Evolutionary conservation across 2,113 vertebrate species (phyloP).

Genomic region (Cyanoliseus patagonus): DNA sequence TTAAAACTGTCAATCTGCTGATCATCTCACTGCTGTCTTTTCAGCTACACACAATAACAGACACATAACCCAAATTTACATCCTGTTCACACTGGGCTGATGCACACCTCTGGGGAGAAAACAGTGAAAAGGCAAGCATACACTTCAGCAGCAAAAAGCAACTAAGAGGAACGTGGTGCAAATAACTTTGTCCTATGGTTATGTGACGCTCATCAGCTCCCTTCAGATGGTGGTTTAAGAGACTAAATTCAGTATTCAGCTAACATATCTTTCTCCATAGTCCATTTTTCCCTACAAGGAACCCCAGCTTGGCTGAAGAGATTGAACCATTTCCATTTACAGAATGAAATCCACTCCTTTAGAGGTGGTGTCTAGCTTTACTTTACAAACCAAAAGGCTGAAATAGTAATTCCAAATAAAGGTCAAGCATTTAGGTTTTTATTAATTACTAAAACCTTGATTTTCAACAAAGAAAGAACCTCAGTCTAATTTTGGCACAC

Average conservation of each 20-base stretch:
- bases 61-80: not conserved
- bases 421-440: not conserved
- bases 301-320: not conserved
- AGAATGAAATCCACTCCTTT: not conserved
- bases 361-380: not conserved
- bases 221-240: not conserved
- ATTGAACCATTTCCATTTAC: not conserved
- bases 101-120: not conserved
- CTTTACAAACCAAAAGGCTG: not conserved
- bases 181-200: not conserved
- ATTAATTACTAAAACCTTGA: not conserved
- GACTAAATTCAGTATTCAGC: not conserved
- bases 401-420: not conserved
- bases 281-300: not conserved
- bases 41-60: not conserved
- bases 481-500: not conserved
- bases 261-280: not conserved
- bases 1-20: not conserved
- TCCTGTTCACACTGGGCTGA: not conserved
- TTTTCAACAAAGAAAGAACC: not conserved
- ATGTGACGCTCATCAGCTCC: not conserved
- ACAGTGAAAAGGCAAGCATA: not conserved
- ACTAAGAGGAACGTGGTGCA: not conserved
- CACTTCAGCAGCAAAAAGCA: not conserved
- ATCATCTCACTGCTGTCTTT: not conserved